Base-by-base conservation (phyloP, 2,888 invertebrate genomes). In the Masnerella sp. region DNA sequence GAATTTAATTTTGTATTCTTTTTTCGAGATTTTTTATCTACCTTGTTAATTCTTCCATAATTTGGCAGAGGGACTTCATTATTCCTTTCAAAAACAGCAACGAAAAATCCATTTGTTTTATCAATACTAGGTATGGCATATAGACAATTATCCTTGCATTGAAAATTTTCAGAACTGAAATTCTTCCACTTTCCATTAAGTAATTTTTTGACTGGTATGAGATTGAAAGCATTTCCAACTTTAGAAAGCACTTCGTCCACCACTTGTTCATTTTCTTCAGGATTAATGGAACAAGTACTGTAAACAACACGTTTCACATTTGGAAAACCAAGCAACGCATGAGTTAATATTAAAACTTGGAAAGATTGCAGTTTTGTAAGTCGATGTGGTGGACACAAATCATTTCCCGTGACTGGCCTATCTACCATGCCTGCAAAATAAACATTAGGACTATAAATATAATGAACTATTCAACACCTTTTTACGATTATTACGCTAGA, bases 231-330 rank as follows among this genome's bases (percentile, higher is more conserved):
- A 2, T 82, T 69, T 5, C 79, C 78, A 8, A 85, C 52, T 34
- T 80, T 89, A 77, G 74, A 89, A 88, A 79, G 88, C 2, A 93
- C 92, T 82, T 94, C 93, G 9, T 92, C 90, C 0, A 97, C 91
- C 0, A 99, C 98, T 78, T 92, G 89, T 88, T 99, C 99, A 85
- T 99, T 99, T 89, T 98, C 98, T 88, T 96, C 93, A 0, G 92
- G 91, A 84, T 94, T 91, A 7, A 96, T 82, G 0, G 99, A 99
- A 84, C 99, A 99, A 0, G 99, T 99, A 32, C 98, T 99, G 87
- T 99, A 99, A 2, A 98, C 94, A 11, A 99, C 92, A 61, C 93
- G 90, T 83, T 95, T 94, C 0, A 93, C 96, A 65, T 91, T 91
- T 0, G 97, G 96, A 86, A 97, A 98, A 0, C 90, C 88, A 9